phyloP scores from a whole-genome alignment of 2,113 vertebrate species.

The Macrotus californicus region DNA sequence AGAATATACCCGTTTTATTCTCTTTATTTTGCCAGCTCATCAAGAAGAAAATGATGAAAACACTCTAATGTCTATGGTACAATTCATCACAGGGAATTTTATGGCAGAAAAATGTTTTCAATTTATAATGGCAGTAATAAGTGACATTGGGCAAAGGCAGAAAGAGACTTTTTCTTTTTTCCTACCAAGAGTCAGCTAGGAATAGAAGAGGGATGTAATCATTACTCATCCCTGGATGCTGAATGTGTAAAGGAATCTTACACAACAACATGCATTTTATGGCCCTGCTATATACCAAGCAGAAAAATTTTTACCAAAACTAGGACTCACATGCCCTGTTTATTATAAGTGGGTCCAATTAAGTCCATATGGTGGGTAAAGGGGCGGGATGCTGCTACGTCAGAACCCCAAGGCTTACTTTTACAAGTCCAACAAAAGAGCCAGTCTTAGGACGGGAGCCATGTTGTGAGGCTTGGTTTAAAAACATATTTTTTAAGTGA shows the following conservation, averaged over 20 bases:
- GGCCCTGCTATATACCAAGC: slow-evolving; percentile 41
- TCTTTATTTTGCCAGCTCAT: slow-evolving; percentile 74
- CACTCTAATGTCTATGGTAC: slow-evolving; percentile 64
- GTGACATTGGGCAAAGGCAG: slow-evolving; percentile 70
- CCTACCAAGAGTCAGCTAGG: slow-evolving; percentile 59
- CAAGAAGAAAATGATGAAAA: slow-evolving; percentile 70
- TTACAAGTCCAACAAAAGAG: not conserved
- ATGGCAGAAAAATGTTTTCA: slow-evolving; percentile 76
- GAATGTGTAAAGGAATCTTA: slow-evolving; percentile 63
- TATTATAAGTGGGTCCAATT: slow-evolving; percentile 77
- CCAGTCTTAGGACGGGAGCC: not conserved
- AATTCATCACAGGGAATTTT: slow-evolving; percentile 67
- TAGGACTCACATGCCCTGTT: slow-evolving; percentile 59
- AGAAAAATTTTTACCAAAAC: slow-evolving; percentile 48
- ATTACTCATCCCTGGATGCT: slow-evolving; percentile 52
- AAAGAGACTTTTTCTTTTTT: slow-evolving; percentile 26
- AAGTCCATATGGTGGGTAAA: slow-evolving; percentile 49
- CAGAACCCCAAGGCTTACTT: not conserved
- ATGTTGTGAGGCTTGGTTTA: not conserved
- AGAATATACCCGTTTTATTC: slow-evolving; percentile 64
- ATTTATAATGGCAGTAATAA: slow-evolving; percentile 71
- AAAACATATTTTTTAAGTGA: not conserved
- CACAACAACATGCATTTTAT: slow-evolving; percentile 58
- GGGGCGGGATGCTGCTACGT: not conserved
- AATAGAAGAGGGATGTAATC: slow-evolving; percentile 59